These are phyloP conservation scores for Ramphastos sulfuratus DNA, from an alignment of 2,113 vertebrate genomes.

Conservation along the genomic window DNA sequence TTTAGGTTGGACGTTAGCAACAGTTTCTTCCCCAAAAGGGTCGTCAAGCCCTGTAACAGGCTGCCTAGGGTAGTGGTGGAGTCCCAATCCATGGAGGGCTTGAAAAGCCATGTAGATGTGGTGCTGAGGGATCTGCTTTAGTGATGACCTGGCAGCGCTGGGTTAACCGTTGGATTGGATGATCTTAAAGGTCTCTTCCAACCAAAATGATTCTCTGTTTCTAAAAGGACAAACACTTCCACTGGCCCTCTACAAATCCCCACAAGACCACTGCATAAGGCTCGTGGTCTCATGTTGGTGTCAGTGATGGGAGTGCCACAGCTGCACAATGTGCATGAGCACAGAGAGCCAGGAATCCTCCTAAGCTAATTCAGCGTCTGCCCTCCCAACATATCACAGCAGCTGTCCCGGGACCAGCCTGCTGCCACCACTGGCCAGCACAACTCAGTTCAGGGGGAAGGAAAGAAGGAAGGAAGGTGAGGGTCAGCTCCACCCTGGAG, in stretches of 20 bases:
- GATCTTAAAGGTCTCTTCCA: not conserved
- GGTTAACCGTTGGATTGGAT: not conserved
- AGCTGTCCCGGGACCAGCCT: not conserved
- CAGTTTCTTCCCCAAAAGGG: not conserved
- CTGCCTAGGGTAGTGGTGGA: not conserved
- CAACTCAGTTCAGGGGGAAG: rapidly evolving
- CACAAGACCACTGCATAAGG: rapidly evolving
- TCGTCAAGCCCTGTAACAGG: not conserved
- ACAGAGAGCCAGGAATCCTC: not conserved
- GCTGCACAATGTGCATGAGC: not conserved
- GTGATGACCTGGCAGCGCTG: not conserved
- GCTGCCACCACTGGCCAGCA: not conserved
- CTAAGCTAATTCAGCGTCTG: rapidly evolving
- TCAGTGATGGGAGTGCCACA: not conserved
- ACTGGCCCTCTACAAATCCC: not conserved
- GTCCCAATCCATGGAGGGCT: not conserved
- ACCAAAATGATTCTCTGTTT: not conserved
- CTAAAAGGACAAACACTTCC: not conserved
- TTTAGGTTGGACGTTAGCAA: not conserved
- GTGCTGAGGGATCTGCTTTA: not conserved
- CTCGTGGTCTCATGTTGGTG: rapidly evolving
- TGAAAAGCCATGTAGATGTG: not conserved
- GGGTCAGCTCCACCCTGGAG: not conserved
- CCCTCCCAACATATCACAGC: rapidly evolving
- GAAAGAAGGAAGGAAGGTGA: not conserved